Conservation (phyloP, 2,113 vertebrate species). For the Micromys minutus region DNA sequence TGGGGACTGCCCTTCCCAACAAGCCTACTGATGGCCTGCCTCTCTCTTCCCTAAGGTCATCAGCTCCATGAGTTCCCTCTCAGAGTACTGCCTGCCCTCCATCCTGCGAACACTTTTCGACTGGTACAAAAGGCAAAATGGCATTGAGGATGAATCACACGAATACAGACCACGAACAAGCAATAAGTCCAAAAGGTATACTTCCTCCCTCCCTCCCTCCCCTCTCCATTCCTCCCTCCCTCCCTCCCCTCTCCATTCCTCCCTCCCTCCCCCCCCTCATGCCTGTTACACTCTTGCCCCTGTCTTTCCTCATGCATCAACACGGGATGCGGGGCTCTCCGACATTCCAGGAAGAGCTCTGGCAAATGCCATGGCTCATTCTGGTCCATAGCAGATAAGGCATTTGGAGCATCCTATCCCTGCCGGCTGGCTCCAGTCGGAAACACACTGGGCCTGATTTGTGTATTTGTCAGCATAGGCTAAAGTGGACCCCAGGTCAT, state of each 20-base stretch:
- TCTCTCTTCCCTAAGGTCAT: conserved; percentile 89
- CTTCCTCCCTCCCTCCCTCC: not conserved
- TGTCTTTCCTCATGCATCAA: not conserved
- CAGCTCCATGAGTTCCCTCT: conserved; percentile 98
- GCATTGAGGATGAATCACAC: conserved; percentile 98
- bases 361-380: not conserved
- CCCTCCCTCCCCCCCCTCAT: not conserved
- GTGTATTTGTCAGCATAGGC: too few relatives aligned
- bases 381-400: not conserved
- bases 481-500: not conserved
- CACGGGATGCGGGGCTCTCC: not conserved
- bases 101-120: conserved; percentile 97
- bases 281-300: too few relatives aligned
- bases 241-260: not conserved
- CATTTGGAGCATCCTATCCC: not conserved
- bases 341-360: not conserved
- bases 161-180: conserved; percentile 97
- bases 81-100: conserved; percentile 98
- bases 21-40: not conserved
- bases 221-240: not conserved
- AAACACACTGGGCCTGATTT: not conserved
- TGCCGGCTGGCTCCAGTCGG: not conserved
- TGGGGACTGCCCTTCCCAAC: not conserved
- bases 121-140: conserved; percentile 99
- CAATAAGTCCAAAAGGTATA: conserved; percentile 98